These are phyloP conservation scores for Callorhinus ursinus DNA, from an alignment of 2,113 vertebrate genomes.

Conservation along the genomic window DNA sequence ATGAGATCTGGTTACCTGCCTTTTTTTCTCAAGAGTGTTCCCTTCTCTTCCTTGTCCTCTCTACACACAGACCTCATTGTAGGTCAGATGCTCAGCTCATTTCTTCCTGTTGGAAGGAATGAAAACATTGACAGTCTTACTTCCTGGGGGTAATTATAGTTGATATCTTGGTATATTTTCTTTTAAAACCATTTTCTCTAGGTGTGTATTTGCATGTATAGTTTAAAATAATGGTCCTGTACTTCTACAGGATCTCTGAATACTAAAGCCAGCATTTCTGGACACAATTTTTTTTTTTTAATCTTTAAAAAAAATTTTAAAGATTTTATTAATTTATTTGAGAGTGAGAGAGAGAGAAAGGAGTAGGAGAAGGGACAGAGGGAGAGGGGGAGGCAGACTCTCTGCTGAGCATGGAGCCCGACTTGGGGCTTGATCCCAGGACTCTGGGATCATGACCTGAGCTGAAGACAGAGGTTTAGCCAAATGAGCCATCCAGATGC, in stretches of 20 bases:
- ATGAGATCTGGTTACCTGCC: not conserved
- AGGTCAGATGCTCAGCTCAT: not conserved
- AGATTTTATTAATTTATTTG: too few species aligned
- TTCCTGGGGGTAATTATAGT: not conserved
- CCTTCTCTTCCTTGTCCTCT: not conserved
- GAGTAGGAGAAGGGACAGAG: too few species aligned
- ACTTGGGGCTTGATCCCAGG: too few species aligned
- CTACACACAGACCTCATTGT: not conserved
- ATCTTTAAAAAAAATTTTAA: not conserved
- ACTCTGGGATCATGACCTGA: too few species aligned
- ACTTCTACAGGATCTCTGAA: not conserved
- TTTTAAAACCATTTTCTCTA: conserved; percentile 49
- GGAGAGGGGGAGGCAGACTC: too few species aligned
- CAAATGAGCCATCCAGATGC: not conserved
- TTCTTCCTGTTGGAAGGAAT: not conserved
- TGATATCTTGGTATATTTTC: conserved; percentile 11
- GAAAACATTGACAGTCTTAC: not conserved
- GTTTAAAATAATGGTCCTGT: not conserved
- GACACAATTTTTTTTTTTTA: not conserved
- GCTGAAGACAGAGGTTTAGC: too few species aligned
- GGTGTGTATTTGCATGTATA: not conserved
- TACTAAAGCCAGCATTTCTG: not conserved
- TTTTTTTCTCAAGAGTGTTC: not conserved
- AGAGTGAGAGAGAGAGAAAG: too few species aligned
- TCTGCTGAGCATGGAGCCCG: too few species aligned